Evolutionary conservation across 2,888 invertebrate genomes (phyloP), one percentile per base, ranked within the genome.

Genomic region (Unio delphinus): DNA sequence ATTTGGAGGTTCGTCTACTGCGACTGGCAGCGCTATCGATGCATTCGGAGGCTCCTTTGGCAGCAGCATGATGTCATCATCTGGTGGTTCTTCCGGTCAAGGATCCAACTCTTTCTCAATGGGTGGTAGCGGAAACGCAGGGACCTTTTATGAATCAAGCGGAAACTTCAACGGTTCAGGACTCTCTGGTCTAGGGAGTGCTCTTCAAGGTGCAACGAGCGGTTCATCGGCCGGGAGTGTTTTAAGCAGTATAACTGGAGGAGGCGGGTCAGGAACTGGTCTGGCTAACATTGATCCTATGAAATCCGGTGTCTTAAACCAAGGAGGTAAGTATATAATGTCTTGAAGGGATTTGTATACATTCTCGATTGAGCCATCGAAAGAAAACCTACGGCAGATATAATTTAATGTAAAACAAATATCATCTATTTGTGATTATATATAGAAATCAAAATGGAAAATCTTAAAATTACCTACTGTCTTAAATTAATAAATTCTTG

Each of bases 281-380:
- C 58, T 34, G 15, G 72, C 72, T 3, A 34, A 66, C n/a, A 60
- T 73, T 4, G 72, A 73, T 58, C 72, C 72, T 20, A 67, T 73
- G 67, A 73, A 73, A 64, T 73, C 72, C n/a, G 72, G 72, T 20
- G 69, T 73, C 3, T 30, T 73, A 7, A 73, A 73, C 55, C 67
- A 69, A 15, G 72, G 72, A 55, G 72, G 72, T 73, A 73, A 66
- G 26, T n/a, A 7, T 18, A 15, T 3, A 28, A 45, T 66, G 18
- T 23, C 11, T 45, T 11, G 3, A 45, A 45, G 15, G 8, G 45
- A 11, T 45, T 45, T 45, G 3, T 45, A 15, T 45, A 45, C 15
- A 45, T 45, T 45, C 45, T 45, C 45, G 3, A 45, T 45, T 45
- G 11, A 45, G 45, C 45, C 45, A 15, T 15, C 45, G 15, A 45